phyloP scores from a whole-genome alignment of 2,113 vertebrate genomes.

The Cyprinodon variegatus region DNA sequence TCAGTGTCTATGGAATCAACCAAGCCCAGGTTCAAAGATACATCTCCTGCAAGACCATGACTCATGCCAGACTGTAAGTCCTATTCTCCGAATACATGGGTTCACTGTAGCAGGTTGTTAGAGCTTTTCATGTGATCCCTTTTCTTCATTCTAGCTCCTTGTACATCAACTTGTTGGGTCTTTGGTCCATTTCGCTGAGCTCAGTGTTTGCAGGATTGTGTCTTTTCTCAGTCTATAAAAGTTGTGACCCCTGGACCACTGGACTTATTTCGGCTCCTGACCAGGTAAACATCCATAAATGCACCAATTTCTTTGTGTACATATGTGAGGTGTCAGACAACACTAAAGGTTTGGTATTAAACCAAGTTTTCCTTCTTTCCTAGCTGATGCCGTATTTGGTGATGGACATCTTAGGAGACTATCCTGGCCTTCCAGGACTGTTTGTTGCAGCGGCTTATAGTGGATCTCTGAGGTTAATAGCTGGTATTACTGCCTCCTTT shows the following conservation, averaged over 20 bases:
- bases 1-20: constrained; percentile 88
- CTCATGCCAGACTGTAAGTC: constrained; percentile 92
- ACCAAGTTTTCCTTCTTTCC: constrained; percentile 1
- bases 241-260: constrained; percentile 89
- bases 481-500: neutral
- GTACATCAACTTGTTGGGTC: constrained; percentile 90
- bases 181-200: constrained; percentile 85
- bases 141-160: constrained; percentile 81
- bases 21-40: constrained; percentile 97
- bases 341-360: neutral
- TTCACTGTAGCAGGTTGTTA: neutral
- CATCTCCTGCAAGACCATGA: constrained; percentile 90
- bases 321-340: neutral
- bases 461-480: constrained; percentile 81
- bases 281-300: constrained; percentile 79
- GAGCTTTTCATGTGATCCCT: constrained; percentile 3
- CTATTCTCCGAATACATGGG: fast-evolving
- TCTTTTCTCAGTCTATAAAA: constrained; percentile 90
- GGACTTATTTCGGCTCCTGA: constrained; percentile 85
- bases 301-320: neutral
- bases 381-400: constrained; percentile 85
- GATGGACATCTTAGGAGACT: constrained; percentile 79
- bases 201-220: constrained; percentile 85
- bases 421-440: constrained; percentile 83
- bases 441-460: constrained; percentile 86